Evolutionary conservation across 2,888 invertebrate species (phyloP).

Genomic region (Molanna angustata): DNA sequence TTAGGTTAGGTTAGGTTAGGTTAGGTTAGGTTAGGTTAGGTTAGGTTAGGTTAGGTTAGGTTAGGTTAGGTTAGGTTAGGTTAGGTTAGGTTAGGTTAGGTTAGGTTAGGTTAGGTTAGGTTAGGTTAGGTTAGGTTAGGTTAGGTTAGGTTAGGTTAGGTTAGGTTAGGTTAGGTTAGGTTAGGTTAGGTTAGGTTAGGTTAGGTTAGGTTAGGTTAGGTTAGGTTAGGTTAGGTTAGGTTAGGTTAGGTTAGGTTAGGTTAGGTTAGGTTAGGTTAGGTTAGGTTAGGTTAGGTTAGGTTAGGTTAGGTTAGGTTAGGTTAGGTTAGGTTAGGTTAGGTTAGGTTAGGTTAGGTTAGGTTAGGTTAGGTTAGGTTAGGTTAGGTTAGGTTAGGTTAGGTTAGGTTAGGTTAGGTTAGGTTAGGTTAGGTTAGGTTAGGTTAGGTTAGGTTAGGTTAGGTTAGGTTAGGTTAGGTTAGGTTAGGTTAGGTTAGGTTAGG

Average conservation of each 20-base stretch:
- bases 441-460: slow-evolving; percentile 9
- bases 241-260: slow-evolving; percentile 7
- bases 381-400: slow-evolving; percentile 6
- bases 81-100: slow-evolving; percentile 8
- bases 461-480: slow-evolving; percentile 8
- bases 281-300: slow-evolving; percentile 4
- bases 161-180: slow-evolving; percentile 6
- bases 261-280: slow-evolving; percentile 7
- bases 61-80: slow-evolving; percentile 7
- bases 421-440: slow-evolving; percentile 13
- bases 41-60: slow-evolving; percentile 7
- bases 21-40: slow-evolving; percentile 7
- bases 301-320: slow-evolving; percentile 7
- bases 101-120: slow-evolving; percentile 14
- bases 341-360: slow-evolving; percentile 7
- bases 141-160: slow-evolving; percentile 1
- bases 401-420: slow-evolving; percentile 7
- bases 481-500: slow-evolving; percentile 3
- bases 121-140: slow-evolving; percentile 10
- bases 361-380: slow-evolving; percentile 7
- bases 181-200: slow-evolving; percentile 7
- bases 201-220: slow-evolving; percentile 7
- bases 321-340: slow-evolving; percentile 7
- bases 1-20: slow-evolving; percentile 7
- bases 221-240: slow-evolving; percentile 4